These are phyloP conservation scores for Crepidodera aurea DNA, from an alignment of 2,888 invertebrate genomes.

Conservation along the genomic window DNA sequence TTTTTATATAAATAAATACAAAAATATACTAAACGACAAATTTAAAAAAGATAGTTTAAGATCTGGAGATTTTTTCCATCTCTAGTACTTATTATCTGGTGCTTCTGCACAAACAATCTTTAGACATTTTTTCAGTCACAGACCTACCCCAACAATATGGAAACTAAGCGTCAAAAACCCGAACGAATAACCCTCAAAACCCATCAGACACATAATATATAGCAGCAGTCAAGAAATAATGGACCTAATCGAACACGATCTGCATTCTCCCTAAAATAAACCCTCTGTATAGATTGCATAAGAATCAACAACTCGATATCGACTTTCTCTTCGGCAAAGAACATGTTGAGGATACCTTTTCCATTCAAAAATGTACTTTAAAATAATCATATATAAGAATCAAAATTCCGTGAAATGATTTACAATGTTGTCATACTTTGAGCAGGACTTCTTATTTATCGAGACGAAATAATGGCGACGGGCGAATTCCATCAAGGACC, in stretches of 20 bases:
- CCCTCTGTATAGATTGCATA: slow-evolving; percentile 19
- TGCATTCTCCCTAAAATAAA: slow-evolving; percentile 19
- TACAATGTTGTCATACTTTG: not conserved
- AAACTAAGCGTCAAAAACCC: slow-evolving; percentile 20
- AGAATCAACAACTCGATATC: slow-evolving; percentile 7
- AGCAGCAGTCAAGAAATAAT: slow-evolving; percentile 29
- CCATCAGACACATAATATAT: slow-evolving; percentile 26
- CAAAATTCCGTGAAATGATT: not conserved
- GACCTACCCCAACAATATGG: slow-evolving; percentile 21
- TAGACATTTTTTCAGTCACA: slow-evolving; percentile 7
- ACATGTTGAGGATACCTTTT: not conserved
- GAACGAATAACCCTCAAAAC: slow-evolving; percentile 10
- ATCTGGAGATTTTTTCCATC: no score
- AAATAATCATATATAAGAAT: not conserved
- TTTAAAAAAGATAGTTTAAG: no score
- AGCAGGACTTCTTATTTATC: not conserved
- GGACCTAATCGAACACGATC: slow-evolving; percentile 33
- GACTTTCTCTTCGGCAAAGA: not conserved
- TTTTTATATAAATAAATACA: no score
- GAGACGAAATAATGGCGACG: slow-evolving; percentile 41
- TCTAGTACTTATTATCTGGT: no score
- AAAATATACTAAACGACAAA: no score
- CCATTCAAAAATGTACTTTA: not conserved
- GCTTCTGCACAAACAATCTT: not conserved
- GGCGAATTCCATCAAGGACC: slow-evolving; percentile 25